phyloP scores from a whole-genome alignment of 1,140 invertebrate genomes.

The Patella vulgata region DNA sequence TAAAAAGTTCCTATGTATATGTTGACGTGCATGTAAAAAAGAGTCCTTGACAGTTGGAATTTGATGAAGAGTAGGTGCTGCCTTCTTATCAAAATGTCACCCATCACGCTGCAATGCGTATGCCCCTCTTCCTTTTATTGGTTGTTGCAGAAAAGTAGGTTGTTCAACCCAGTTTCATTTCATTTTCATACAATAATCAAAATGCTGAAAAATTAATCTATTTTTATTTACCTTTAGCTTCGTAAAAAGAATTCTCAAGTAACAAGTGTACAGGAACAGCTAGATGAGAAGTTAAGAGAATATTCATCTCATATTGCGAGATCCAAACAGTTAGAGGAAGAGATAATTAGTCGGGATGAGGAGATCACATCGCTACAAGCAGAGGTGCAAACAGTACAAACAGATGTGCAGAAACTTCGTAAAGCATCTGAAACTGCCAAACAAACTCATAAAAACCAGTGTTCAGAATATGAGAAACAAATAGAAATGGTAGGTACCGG shows the following conservation, averaged over 20 bases:
- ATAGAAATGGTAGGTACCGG: constrained; percentile 52
- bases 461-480: constrained; percentile 52
- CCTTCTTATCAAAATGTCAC: too few relatives aligned
- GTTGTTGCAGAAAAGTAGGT: too few relatives aligned
- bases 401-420: constrained; percentile 22
- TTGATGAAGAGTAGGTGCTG: too few relatives aligned
- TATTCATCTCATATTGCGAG: constrained; percentile 31
- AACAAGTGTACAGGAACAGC: constrained; percentile 43
- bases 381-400: constrained; percentile 37
- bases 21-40: too few relatives aligned
- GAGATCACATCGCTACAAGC: constrained; percentile 32
- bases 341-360: constrained; percentile 29
- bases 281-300: constrained; percentile 48
- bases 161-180: too few relatives aligned
- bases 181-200: too few relatives aligned
- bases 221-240: constrained; percentile 35
- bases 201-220: too few relatives aligned
- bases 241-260: constrained; percentile 47
- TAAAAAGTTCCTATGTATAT: too few relatives aligned
- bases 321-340: constrained; percentile 41
- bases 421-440: constrained; percentile 34
- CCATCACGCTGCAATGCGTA: too few relatives aligned
- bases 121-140: too few relatives aligned
- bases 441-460: constrained; percentile 46
- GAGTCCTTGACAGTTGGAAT: too few relatives aligned